phyloP scores from a whole-genome alignment of 2,797 vertebrate genomes.

The Cichlasoma orientale region DNA sequence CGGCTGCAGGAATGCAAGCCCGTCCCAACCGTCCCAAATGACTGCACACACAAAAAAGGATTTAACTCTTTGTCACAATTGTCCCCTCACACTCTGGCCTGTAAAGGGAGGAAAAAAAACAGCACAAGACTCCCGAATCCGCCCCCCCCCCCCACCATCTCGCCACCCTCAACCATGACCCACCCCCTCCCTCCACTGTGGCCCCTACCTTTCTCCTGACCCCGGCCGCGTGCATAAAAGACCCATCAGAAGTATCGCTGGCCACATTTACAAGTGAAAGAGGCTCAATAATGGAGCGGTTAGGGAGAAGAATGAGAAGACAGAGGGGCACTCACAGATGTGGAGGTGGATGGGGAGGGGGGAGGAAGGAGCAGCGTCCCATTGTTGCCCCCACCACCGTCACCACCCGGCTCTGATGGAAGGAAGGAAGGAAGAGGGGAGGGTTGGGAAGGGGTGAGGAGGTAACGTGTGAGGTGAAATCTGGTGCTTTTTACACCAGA shows the following conservation, averaged over 20 bases:
- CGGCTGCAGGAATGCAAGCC: conserved; percentile 15
- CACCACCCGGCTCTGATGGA: conserved; percentile 21
- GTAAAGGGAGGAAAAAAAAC: conserved; percentile 45
- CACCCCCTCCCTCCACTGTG: conserved; percentile 38
- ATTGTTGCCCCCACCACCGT: conserved; percentile 65
- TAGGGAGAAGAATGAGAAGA: conserved; percentile 81
- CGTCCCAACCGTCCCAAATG: conserved; percentile 79
- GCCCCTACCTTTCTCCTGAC: conserved; percentile 58
- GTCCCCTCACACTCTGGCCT: conserved; percentile 67
- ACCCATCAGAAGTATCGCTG: conserved; percentile 82
- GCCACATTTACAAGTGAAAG: conserved; percentile 85
- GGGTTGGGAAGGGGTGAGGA: conserved; percentile 33
- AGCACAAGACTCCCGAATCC: conserved; percentile 60
- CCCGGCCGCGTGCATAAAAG: conserved; percentile 79
- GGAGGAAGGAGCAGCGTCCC: conserved; percentile 52
- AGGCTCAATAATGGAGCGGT: conserved; percentile 82
- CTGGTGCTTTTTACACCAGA: conserved; percentile 67
- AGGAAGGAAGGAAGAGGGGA: conserved; percentile 44
- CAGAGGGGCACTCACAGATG: conserved; percentile 84
- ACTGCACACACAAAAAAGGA: conserved; percentile 81
- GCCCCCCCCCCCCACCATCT: conserved; percentile 17
- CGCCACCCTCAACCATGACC: conserved; percentile 50
- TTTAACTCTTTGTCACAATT: conserved; percentile 78
- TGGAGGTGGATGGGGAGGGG: conserved; percentile 65
- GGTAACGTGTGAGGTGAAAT: conserved; percentile 40